Evolutionary conservation across 1,140 invertebrate genomes (phyloP).

Genomic region (Venustaconcha ellipsiformis): DNA sequence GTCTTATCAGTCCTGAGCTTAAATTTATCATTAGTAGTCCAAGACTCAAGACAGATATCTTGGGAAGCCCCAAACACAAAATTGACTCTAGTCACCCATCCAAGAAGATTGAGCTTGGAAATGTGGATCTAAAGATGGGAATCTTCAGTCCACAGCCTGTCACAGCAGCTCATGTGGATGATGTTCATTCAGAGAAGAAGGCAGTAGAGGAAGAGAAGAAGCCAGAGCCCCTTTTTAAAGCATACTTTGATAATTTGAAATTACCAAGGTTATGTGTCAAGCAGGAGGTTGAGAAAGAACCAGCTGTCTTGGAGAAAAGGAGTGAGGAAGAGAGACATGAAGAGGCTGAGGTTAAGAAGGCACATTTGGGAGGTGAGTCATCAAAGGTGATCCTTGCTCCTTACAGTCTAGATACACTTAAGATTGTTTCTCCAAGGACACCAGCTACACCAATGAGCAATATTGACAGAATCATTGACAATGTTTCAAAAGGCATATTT

Average conservation of each 20-base stretch:
- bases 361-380: too few species aligned
- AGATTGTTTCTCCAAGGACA: slow-evolving; percentile 1
- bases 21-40: slow-evolving; percentile 7
- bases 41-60: slow-evolving; percentile 15
- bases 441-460: slow-evolving; percentile 45
- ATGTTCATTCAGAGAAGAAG: slow-evolving; percentile 15
- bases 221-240: slow-evolving; percentile 32
- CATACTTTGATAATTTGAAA: slow-evolving; percentile 19
- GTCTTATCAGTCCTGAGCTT: slow-evolving; percentile 17
- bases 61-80: background rate
- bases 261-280: background rate
- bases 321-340: background rate
- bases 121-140: too few species aligned
- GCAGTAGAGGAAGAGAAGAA: slow-evolving; percentile 22
- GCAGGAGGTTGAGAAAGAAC: slow-evolving; percentile 17
- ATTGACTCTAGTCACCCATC: too few species aligned
- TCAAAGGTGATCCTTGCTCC: too few species aligned
- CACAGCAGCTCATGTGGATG: slow-evolving; percentile 21
- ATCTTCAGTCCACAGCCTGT: background rate
- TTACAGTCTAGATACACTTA: too few species aligned
- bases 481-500: slow-evolving; percentile 65
- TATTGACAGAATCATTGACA: slow-evolving; percentile 62
- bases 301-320: slow-evolving; percentile 16
- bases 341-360: too few species aligned
- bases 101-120: too few species aligned